Base-by-base conservation (phyloP, 2,797 vertebrate species). In the Poecilia picta region DNA sequence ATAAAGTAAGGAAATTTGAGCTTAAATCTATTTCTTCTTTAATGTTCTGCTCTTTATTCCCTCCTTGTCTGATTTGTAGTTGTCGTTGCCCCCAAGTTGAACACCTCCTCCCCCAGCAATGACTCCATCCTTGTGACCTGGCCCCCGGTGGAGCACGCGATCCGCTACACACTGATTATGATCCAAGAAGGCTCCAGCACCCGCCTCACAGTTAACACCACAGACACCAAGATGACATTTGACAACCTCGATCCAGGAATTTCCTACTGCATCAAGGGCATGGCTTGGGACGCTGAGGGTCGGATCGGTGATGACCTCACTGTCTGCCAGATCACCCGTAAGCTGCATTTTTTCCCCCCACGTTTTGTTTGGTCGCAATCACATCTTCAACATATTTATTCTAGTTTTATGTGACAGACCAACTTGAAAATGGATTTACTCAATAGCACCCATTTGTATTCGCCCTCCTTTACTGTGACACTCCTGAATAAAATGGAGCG, bases 291-390 rank as follows among this genome's bases (percentile, higher is more conserved):
- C 81, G 64, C 91, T 6, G 93, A 95, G 20, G 95, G 97, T 2
- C 94, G 94, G 57, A 93, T 95, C 8, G 97, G 98, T 76, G 97
- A 98, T 59, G 96, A 96, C 79, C 82, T 93, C 89, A 97, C 92
- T 0, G 89, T 94, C 77, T 96, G 93, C 83, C 97, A 98, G 94
- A 97, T 97, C 88, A 99, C 97, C 91, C 96, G 98, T 98, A 96
- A 97, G 83, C 6, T 8, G 20, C 36, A 6, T 12, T 46, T 43
- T 41, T 41, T 2, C 5, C 39, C 39, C 6, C 39, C 39, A 33
- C 33, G 1, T 71, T 71, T 71, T 71, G 12, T 71, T 20, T 45
- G 5, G 25, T 28, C 12, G 3, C 41, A 71, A n/a, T n/a, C 23
- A 45, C 2, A 18, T 13, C 6, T 28, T 28, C 25, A 8, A 45